Percentiles rank a stretch among this genome's conserved stretches.
These are phyloP conservation scores for Notolabrus celidotus DNA, from an alignment of 2,797 vertebrate genomes.

Conservation along the genomic window DNA sequence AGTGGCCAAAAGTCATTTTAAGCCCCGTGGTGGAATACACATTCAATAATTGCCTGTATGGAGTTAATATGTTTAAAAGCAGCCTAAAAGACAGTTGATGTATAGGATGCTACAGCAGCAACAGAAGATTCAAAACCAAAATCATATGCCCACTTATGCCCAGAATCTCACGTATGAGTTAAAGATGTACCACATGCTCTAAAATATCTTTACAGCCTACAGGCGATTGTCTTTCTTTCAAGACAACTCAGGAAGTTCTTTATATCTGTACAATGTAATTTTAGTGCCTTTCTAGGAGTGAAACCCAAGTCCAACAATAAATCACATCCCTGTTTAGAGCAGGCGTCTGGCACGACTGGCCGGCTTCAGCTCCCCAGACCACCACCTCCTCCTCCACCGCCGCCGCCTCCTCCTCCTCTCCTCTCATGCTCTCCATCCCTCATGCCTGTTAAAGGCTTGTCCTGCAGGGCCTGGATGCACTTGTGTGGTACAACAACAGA, in stretches of 20 bases:
- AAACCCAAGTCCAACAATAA: constrained; percentile 81
- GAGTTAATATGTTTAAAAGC: constrained; percentile 40
- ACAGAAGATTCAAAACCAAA: constrained; percentile 14
- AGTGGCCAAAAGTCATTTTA: constrained; percentile 71
- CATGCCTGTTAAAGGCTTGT: constrained; percentile 87
- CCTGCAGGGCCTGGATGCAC: constrained; percentile 87
- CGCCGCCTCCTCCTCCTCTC: constrained; percentile 60
- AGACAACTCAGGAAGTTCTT: constrained; percentile 74
- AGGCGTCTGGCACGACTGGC: constrained; percentile 80
- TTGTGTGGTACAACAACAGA: constrained; percentile 89
- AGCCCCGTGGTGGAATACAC: constrained; percentile 62
- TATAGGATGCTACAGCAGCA: constrained; percentile 11
- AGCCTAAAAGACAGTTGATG: constrained; percentile 7
- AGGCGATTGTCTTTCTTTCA: constrained; percentile 53
- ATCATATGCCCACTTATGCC: constrained; percentile 35
- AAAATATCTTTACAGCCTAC: constrained; percentile 50
- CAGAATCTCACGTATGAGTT: constrained; percentile 46
- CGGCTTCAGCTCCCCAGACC: constrained; percentile 77
- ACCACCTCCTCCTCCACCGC: constrained; percentile 59
- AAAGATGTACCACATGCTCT: constrained; percentile 54
- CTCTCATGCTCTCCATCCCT: constrained; percentile 84
- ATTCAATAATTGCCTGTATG: constrained; percentile 41
- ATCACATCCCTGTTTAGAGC: constrained; percentile 86
- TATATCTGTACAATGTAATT: constrained; percentile 77
- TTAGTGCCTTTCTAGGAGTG: constrained; percentile 74